These are phyloP conservation scores for Spodoptera exigua DNA, from an alignment of 2,888 invertebrate genomes.

Conservation along the genomic window DNA sequence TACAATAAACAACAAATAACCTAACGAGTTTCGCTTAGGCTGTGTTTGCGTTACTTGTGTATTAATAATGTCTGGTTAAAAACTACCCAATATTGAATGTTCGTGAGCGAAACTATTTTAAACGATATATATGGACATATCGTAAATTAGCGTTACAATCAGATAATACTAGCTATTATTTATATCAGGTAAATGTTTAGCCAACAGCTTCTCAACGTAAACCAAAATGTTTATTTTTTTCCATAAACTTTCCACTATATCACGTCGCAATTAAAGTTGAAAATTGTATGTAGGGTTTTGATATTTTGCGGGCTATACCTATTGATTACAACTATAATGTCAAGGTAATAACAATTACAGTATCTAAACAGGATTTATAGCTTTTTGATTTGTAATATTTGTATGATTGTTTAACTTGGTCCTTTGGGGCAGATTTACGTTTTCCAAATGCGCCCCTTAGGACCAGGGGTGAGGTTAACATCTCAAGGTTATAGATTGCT, in stretches of 20 bases:
- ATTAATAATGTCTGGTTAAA: constrained; percentile 18
- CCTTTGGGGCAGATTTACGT: constrained; percentile 22
- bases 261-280: too few relatives aligned
- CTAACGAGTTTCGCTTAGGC: too few relatives aligned
- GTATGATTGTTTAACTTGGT: constrained; percentile 9
- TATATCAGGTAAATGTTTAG: not conserved
- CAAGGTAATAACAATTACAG: constrained; percentile 25
- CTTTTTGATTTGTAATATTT: not conserved
- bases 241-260: too few relatives aligned
- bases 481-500: not conserved
- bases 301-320: not conserved
- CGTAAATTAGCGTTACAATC: constrained; percentile 31
- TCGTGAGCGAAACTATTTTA: constrained; percentile 29
- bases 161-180: constrained; percentile 27
- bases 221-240: too few relatives aligned
- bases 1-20: too few relatives aligned
- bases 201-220: too few relatives aligned
- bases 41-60: not conserved
- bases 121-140: not conserved
- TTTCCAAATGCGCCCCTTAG: not conserved
- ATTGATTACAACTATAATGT: constrained; percentile 14
- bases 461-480: not conserved
- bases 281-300: too few relatives aligned
- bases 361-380: not conserved
- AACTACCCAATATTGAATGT: not conserved